Conservation (phyloP, 2,888 invertebrate genomes). For the Bombylius discolor region DNA sequence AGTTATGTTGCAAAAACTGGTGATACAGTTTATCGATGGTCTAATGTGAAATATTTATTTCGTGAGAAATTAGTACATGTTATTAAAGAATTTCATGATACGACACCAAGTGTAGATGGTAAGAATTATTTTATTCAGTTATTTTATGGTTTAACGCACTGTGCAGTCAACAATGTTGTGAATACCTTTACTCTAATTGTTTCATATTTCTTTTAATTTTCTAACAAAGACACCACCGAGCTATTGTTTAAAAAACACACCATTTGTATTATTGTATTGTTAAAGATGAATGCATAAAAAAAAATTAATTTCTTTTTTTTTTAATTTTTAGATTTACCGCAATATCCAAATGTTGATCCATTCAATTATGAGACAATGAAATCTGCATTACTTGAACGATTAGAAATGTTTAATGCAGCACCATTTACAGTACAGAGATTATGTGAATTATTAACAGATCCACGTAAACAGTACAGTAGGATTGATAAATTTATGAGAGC, state of each 20-base stretch:
- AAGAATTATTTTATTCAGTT: conserved; percentile 13
- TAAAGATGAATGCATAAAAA: not conserved
- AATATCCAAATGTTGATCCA: conserved; percentile 81
- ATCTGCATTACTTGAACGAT: conserved; percentile 61
- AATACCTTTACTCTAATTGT: too few species aligned
- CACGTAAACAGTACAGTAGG: conserved; percentile 85
- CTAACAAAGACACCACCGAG: not conserved
- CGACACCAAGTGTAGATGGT: conserved; percentile 47
- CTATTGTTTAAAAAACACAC: not conserved
- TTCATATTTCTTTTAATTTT: not conserved
- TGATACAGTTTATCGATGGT: conserved; percentile 88
- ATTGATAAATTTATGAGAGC: conserved; percentile 96
- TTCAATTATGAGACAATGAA: conserved; percentile 86
- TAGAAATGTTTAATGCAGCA: conserved; percentile 75
- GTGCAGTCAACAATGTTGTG: not conserved
- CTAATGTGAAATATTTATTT: conserved; percentile 73
- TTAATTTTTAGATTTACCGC: conserved; percentile 55
- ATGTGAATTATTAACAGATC: conserved; percentile 83
- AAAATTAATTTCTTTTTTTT: not conserved
- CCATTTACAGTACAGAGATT: conserved; percentile 94
- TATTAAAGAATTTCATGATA: conserved; percentile 77
- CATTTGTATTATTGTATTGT: too few species aligned
- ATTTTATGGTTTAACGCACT: not conserved
- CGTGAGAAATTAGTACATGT: conserved; percentile 76
- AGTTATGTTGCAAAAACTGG: conserved; percentile 86